Conservation (phyloP, 2,888 invertebrate genomes). For the Gymnocheta viridis region DNA sequence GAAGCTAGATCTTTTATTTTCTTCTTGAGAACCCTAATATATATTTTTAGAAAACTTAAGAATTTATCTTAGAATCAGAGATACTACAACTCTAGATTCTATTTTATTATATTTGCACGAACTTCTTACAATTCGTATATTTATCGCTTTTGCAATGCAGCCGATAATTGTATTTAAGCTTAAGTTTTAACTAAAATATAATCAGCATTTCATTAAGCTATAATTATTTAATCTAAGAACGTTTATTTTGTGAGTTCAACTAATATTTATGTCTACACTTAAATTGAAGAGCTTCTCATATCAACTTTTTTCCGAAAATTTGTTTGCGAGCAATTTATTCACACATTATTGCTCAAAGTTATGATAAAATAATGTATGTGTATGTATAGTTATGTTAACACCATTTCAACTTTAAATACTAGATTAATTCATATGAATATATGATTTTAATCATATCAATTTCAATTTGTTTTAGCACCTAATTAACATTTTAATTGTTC, state of each 20-base stretch:
- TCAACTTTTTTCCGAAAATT: too few relatives aligned
- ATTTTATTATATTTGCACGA: too few relatives aligned
- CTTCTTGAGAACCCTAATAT: too few relatives aligned
- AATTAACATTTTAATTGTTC: slow-evolving; percentile 63
- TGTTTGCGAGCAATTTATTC: background rate
- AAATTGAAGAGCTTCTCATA: background rate
- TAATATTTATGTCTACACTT: background rate
- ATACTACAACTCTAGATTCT: too few relatives aligned
- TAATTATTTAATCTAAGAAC: background rate
- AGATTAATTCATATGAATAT: slow-evolving; percentile 48
- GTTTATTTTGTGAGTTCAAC: background rate
- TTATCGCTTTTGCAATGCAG: too few relatives aligned
- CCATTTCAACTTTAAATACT: slow-evolving; percentile 5
- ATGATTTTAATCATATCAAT: slow-evolving; percentile 65
- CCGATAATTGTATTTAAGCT: too few relatives aligned
- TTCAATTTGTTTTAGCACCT: slow-evolving; percentile 65
- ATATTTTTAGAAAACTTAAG: too few relatives aligned
- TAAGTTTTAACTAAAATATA: too few relatives aligned
- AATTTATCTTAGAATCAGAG: too few relatives aligned
- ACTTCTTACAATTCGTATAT: too few relatives aligned
- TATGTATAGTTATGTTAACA: background rate
- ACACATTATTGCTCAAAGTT: background rate
- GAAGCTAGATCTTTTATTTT: too few relatives aligned
- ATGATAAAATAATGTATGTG: background rate
- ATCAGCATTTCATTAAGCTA: background rate